Evolutionary conservation across 2,797 vertebrate species (phyloP), one percentile per base, ranked within the genome.

Genomic region (Crax fasciolata): DNA sequence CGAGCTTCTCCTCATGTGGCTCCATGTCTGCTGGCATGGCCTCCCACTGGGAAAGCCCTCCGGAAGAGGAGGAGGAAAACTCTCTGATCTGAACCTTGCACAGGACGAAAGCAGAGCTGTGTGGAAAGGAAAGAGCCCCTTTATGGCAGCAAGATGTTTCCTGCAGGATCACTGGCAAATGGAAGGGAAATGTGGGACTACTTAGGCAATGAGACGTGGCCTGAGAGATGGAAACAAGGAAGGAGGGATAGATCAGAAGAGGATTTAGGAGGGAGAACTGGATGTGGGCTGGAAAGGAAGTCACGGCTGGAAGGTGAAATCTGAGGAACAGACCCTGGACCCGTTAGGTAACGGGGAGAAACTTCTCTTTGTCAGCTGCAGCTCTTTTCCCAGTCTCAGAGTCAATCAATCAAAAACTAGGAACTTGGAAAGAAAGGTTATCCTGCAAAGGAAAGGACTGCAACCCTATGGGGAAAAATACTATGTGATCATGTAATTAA

Each of bases 61-160:
- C 3, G 1, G 86, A 83, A 93, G 68, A 91, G 49, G 23, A 90
- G 59, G 32, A 87, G 32, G 43, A 92, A 92, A 84, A 19, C 51
- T 21, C 13, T 89, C 65, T 87, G 87, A 83, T 96, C 57, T 87
- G 78, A 87, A 78, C 14, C 15, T 58, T 52, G 18, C 0, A 0
- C 43, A 30, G 52, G 65, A 65, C 9, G 0, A 87, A 72, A 80
- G 44, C 27, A 83, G 80, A 91, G 75, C 23, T 0, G 13, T 17
- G 65, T 72, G 65, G 89, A 88, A 92, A 91, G 74, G 43, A 74
- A 93, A 58, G 67, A 84, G 52, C 21, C 30, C 35, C 8, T 1
- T 82, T 88, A 89, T 87, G 91, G 88, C 67, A 94, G 67, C 74
- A 95, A 95, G 85, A 87, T 94, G 83, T 84, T 95, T 88, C 94